Evolutionary conservation across 1,140 invertebrate species (phyloP).

Genomic region (Andricus grossulariae): DNA sequence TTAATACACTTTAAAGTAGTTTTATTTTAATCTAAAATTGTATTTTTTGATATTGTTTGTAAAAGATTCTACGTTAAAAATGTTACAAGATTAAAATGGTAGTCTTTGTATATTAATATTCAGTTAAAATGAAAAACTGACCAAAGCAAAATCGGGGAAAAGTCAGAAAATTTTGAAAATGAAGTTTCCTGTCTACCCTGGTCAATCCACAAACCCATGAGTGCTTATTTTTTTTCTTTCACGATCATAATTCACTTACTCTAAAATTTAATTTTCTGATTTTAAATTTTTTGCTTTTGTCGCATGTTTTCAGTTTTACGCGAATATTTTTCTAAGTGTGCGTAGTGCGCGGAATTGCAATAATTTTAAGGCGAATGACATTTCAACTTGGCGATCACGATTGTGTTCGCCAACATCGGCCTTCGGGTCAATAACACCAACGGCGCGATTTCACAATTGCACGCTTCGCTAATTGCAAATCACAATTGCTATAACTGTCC

Average conservation of each 20-base stretch:
- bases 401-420: constrained; percentile 38
- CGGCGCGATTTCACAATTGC: constrained; percentile 70
- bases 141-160: too few species aligned
- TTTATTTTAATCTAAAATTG: too few species aligned
- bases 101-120: too few species aligned
- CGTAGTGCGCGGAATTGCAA: not conserved
- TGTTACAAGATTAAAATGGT: too few species aligned
- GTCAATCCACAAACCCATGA: too few species aligned
- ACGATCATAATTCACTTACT: not conserved
- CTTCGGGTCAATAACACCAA: constrained; percentile 70
- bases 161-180: too few species aligned
- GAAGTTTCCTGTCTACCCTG: too few species aligned
- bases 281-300: not conserved
- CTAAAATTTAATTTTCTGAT: too few species aligned
- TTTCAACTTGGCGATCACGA: constrained; percentile 21
- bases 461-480: constrained; percentile 71
- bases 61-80: too few species aligned
- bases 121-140: too few species aligned
- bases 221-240: not conserved
- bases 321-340: not conserved
- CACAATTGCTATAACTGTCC: constrained; percentile 57
- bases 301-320: not conserved
- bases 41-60: too few species aligned
- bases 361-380: constrained; percentile 28
- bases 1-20: too few species aligned